A percentile compares a stretch with the other conserved stretches of the same genome.
phyloP scores from a whole-genome alignment of 2,888 invertebrate species.

The Tenthredo notha region DNA sequence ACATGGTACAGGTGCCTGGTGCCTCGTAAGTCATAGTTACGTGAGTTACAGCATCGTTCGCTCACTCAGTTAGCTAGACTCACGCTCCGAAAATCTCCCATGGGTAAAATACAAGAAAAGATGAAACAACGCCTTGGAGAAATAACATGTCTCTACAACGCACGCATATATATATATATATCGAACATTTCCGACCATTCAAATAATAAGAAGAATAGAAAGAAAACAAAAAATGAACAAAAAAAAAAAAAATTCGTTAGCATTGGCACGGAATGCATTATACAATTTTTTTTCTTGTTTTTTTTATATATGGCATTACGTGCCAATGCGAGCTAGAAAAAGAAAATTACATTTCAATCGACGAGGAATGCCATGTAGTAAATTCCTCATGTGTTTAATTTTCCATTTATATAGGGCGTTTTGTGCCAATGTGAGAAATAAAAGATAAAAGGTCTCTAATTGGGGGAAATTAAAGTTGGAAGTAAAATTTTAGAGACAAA shows the following conservation, averaged over 20 bases:
- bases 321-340: background rate
- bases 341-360: background rate
- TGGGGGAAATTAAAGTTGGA: background rate
- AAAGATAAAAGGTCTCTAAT: background rate
- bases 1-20: constrained; percentile 19
- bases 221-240: no score
- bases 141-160: constrained; percentile 12
- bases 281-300: background rate
- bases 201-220: background rate
- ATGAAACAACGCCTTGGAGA: constrained; percentile 43
- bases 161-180: background rate
- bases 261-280: constrained; percentile 1
- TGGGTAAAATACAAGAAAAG: constrained; percentile 34
- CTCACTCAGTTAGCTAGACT: constrained; percentile 36
- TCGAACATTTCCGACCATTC: background rate
- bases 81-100: constrained; percentile 40
- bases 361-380: background rate
- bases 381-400: background rate
- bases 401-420: background rate
- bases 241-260: background rate
- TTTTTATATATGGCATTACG: background rate
- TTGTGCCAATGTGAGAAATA: background rate
- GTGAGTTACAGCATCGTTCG: constrained; percentile 47
- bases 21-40: constrained; percentile 49
- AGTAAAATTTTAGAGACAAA: background rate